Evolutionary conservation across 2,888 invertebrate genomes (phyloP), one percentile per base, ranked within the genome.

Genomic region (Melinaea menophilus): DNA sequence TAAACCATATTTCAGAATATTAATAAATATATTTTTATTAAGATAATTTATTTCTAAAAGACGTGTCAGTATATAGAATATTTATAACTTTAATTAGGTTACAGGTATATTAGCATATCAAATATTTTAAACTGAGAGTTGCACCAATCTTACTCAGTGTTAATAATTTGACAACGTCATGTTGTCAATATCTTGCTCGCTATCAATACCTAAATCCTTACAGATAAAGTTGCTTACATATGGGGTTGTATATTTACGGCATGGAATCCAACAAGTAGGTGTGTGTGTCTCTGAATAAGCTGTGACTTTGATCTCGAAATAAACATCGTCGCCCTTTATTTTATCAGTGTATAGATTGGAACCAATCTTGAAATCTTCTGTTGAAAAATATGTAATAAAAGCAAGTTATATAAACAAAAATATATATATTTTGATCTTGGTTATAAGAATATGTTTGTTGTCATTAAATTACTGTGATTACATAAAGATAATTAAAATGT

Each of bases 291-390:
- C 95, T 22, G 96, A 96, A 88, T 97, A 96, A 58, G 96, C 95
- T 79, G 94, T 93, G 70, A 97, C 95, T 71, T 94, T 93, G 85
- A 96, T 96, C 82, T 96, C 96, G 85, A 97, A 97, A 84, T 96
- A 96, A 65, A 96, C 96, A 84, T 96, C 96, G 79, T 96, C 96
- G 46, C 96, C 96, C 85, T 96, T 97, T 81, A 97, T 96, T 84
- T 95, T 95, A 73, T 95, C 94, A 9, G 96, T 95, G 84, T 96
- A 96, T 73, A 97, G 90, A 75, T 94, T 95, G 70, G 95, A 94
- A 59, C 96, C 96, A 94, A 97, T 95, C 88, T 94, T 95, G 73
- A 97, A 91, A 70, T 94, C 93, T 45, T 96, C 95, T 68, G 95
- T 93, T 22, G 97, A 96, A 73, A 94, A 92, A 91, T 95, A 97